Conservation (phyloP, 2,113 vertebrate species). For the Trinectes maculatus region DNA sequence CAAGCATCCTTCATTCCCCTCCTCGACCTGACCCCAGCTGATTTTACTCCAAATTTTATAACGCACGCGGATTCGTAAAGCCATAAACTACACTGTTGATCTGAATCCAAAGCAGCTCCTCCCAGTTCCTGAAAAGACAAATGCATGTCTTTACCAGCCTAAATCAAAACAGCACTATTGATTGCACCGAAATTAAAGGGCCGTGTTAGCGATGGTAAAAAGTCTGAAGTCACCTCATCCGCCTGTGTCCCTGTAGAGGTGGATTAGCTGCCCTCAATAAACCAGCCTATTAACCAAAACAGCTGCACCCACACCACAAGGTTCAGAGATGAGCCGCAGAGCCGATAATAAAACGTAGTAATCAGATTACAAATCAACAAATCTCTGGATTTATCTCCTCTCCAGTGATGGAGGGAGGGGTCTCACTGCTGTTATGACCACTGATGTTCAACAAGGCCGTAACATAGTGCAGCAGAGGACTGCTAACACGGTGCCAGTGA, state of each 20-base stretch:
- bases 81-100: background rate
- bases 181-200: background rate
- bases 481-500: background rate
- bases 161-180: background rate
- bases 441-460: conserved; percentile 3
- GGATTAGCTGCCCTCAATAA: conserved; percentile 63
- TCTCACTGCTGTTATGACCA: background rate
- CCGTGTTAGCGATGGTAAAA: background rate
- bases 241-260: conserved; percentile 2
- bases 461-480: background rate
- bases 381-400: conserved; percentile 48
- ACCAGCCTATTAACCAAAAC: conserved; percentile 70
- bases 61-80: background rate
- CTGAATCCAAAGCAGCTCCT: background rate
- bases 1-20: conserved; percentile 23
- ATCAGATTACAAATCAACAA: conserved; percentile 69
- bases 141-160: background rate
- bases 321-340: conserved; percentile 66
- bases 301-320: conserved; percentile 57
- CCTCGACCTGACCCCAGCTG: background rate
- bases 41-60: background rate
- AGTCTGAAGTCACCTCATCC: conserved; percentile 15
- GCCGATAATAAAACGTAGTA: conserved; percentile 64
- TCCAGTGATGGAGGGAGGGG: conserved; percentile 15
- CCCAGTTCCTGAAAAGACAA: conserved; percentile 2